Percentiles rank a stretch among this genome's conserved stretches.
Conservation (phyloP, 2,888 invertebrate genomes). For the Imbricaverruca yamaguchii region DNA sequence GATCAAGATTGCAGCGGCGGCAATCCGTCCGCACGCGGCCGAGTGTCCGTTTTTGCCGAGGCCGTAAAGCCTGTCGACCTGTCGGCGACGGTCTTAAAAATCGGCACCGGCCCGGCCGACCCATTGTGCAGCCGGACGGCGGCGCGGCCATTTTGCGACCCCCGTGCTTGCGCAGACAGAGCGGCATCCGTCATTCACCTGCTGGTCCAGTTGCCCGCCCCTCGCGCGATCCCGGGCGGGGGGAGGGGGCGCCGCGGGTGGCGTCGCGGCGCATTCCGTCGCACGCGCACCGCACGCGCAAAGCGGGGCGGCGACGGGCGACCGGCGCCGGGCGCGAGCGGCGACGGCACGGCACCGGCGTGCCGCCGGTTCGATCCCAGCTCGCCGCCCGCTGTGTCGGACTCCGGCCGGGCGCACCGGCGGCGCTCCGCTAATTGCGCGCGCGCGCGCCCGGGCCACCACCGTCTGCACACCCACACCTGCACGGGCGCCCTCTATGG, state of each 20-base stretch:
- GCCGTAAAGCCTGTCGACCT: not conserved
- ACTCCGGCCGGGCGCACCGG: too few relatives aligned
- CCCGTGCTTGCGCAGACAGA: not conserved
- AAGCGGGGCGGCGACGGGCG: not conserved
- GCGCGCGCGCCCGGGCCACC: too few relatives aligned
- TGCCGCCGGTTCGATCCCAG: too few relatives aligned
- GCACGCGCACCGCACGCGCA: constrained; percentile 17
- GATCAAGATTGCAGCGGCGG: not conserved
- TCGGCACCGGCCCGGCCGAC: not conserved
- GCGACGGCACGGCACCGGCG: not conserved
- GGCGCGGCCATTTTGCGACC: not conserved
- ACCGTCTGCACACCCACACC: too few relatives aligned
- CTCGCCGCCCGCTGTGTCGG: too few relatives aligned
- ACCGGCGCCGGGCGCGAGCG: not conserved
- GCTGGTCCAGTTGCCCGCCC: not conserved
- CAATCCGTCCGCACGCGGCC: not conserved
- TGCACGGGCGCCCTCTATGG: too few relatives aligned
- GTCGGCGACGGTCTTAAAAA: not conserved
- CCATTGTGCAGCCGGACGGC: not conserved
- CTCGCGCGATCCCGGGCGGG: not conserved
- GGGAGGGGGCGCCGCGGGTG: too few relatives aligned
- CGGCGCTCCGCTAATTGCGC: too few relatives aligned
- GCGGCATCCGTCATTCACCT: not conserved
- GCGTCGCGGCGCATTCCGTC: not conserved
- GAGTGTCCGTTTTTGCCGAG: not conserved